Percentiles rank a stretch among this genome's conserved stretches.
These are phyloP conservation scores for Megaceryle torquata DNA, from an alignment of 2,113 vertebrate genomes.

Conservation along the genomic window DNA sequence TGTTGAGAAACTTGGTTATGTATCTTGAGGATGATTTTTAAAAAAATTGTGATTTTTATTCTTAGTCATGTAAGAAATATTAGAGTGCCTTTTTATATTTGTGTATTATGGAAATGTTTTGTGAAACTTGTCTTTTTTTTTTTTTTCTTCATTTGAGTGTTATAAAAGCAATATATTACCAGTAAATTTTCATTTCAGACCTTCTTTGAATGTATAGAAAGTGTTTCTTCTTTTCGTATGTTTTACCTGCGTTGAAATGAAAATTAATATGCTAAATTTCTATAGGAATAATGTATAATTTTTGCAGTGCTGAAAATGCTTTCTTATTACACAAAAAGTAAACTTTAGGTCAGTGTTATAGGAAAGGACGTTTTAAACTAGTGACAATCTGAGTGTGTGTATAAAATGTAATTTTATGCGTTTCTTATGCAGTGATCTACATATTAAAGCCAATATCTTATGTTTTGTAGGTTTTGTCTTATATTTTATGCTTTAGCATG, in stretches of 20 bases:
- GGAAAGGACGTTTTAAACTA: constrained; percentile 75
- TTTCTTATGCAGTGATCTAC: constrained; percentile 74
- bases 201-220: constrained; percentile 73
- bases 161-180: constrained; percentile 79
- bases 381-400: constrained; percentile 85
- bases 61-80: constrained; percentile 73
- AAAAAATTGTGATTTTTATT: constrained; percentile 58
- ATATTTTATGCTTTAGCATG: constrained; percentile 81
- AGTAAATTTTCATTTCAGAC: constrained; percentile 75
- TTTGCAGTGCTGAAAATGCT: constrained; percentile 76
- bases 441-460: constrained; percentile 73
- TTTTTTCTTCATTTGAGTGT: constrained; percentile 66
- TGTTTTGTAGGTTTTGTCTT: constrained; percentile 73
- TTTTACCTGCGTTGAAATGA: constrained; percentile 73
- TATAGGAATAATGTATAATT: constrained; percentile 70
- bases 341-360: constrained; percentile 82
- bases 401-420: constrained; percentile 69
- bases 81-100: constrained; percentile 84
- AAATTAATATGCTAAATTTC: constrained; percentile 74
- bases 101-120: constrained; percentile 76
- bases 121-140: constrained; percentile 63
- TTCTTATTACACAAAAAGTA: constrained; percentile 72
- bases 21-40: constrained; percentile 59
- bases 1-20: constrained; percentile 70
- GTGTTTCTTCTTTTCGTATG: constrained; percentile 61